These are phyloP conservation scores for Dicaeum eximium DNA, from an alignment of 2,113 vertebrate genomes.

Conservation along the genomic window DNA sequence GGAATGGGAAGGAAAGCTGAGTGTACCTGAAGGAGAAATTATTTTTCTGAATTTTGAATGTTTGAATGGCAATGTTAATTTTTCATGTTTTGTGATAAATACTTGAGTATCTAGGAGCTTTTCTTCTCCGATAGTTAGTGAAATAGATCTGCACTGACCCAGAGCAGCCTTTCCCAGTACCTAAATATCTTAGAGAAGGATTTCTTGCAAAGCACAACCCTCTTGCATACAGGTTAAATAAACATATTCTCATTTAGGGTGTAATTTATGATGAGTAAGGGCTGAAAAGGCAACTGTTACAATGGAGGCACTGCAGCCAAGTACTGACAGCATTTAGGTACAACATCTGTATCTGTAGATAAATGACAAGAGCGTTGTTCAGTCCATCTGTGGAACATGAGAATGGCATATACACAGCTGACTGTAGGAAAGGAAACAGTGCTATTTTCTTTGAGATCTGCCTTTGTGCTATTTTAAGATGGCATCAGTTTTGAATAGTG, in stretches of 20 bases:
- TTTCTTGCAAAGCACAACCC: background rate
- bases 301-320: background rate
- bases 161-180: background rate
- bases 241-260: background rate
- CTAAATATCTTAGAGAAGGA: background rate
- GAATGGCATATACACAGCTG: background rate
- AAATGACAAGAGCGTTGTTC: background rate
- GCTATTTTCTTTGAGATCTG: background rate
- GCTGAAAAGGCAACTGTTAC: background rate
- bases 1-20: background rate
- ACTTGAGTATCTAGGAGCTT: background rate
- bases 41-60: background rate
- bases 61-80: background rate
- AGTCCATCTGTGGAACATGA: background rate
- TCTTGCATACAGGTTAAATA: background rate
- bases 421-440: background rate
- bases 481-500: background rate
- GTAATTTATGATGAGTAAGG: background rate
- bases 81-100: background rate
- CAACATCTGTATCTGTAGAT: background rate
- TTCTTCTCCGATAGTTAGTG: background rate
- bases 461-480: conserved; percentile 22
- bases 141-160: background rate
- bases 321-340: background rate
- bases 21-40: background rate